Percentiles rank a stretch among this genome's conserved stretches.
These are phyloP conservation scores for Xestobium rufovillosum DNA, from an alignment of 2,888 invertebrate species.

Conservation along the genomic window DNA sequence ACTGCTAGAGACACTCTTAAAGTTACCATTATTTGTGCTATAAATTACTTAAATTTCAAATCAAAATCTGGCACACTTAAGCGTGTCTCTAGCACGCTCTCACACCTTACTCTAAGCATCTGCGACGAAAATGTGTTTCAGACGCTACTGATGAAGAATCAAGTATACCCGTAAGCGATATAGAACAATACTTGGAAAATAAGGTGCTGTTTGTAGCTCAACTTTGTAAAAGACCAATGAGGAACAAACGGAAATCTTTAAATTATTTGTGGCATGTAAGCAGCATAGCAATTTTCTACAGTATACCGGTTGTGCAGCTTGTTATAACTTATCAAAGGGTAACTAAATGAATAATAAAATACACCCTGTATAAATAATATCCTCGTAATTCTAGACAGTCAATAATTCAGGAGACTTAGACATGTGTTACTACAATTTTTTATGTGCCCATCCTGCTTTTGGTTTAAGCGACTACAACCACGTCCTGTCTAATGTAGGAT, in stretches of 20 bases:
- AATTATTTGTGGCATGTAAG: slow-evolving; percentile 68
- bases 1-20: slow-evolving; percentile 4
- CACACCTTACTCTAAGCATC: too few species aligned
- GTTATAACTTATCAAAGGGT: slow-evolving; percentile 72
- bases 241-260: slow-evolving; percentile 54
- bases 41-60: too few species aligned
- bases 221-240: slow-evolving; percentile 50
- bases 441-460: slow-evolving; percentile 72
- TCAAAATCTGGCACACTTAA: too few species aligned
- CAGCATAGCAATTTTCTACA: slow-evolving; percentile 77
- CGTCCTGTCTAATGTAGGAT: slow-evolving; percentile 77
- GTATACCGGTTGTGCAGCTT: slow-evolving; percentile 76
- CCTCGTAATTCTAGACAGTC: slow-evolving; percentile 49
- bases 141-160: too few species aligned
- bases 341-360: slow-evolving; percentile 26
- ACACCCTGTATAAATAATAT: slow-evolving; percentile 4
- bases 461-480: slow-evolving; percentile 77
- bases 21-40: neutral
- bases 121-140: too few species aligned
- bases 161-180: too few species aligned
- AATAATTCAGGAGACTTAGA: slow-evolving; percentile 77
- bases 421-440: slow-evolving; percentile 83
- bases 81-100: too few species aligned
- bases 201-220: slow-evolving; percentile 51
- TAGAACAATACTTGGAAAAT: slow-evolving; percentile 37